Evolutionary conservation across 1,140 invertebrate species (phyloP).

Genomic region (Augochlora pura): DNA sequence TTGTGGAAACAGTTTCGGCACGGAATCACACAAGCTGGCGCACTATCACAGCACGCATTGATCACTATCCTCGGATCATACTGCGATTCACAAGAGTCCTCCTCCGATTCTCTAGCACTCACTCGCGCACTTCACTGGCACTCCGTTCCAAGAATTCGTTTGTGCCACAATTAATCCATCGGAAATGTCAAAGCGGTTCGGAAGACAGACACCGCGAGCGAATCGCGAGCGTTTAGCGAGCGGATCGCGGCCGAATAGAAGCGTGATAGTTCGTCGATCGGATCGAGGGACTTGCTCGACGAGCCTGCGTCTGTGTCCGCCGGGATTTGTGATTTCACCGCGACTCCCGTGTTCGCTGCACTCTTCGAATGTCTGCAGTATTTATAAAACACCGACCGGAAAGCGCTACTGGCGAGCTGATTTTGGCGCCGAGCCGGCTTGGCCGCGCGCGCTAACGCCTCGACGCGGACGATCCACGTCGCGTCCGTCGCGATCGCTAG

Average conservation of each 20-base stretch:
- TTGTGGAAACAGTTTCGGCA: too few relatives aligned
- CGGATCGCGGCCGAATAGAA: too few relatives aligned
- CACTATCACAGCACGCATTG: constrained; percentile 15
- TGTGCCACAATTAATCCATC: constrained; percentile 34
- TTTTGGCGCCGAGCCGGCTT: constrained; percentile 78
- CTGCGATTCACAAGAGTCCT: background rate
- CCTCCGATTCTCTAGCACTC: constrained; percentile 7
- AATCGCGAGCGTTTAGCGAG: too few relatives aligned
- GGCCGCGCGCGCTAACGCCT: constrained; percentile 66
- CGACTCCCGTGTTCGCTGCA: constrained; percentile 63
- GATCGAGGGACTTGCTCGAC: background rate
- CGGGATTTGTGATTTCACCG: constrained; percentile 53
- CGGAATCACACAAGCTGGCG: too few relatives aligned
- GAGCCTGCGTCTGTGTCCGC: constrained; percentile 13
- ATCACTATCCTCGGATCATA: constrained; percentile 2
- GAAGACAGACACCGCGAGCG: background rate
- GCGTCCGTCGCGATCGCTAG: background rate
- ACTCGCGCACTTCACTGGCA: constrained; percentile 11
- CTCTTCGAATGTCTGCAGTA: constrained; percentile 77
- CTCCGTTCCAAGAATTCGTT: constrained; percentile 36
- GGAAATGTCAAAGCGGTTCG: constrained; percentile 26
- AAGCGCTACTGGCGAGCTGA: constrained; percentile 76
- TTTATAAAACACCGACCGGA: constrained; percentile 82
- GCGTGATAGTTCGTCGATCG: background rate
- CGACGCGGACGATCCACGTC: constrained; percentile 48